phyloP scores from a whole-genome alignment of 1,140 invertebrate species.

The Anastatus disparis region DNA sequence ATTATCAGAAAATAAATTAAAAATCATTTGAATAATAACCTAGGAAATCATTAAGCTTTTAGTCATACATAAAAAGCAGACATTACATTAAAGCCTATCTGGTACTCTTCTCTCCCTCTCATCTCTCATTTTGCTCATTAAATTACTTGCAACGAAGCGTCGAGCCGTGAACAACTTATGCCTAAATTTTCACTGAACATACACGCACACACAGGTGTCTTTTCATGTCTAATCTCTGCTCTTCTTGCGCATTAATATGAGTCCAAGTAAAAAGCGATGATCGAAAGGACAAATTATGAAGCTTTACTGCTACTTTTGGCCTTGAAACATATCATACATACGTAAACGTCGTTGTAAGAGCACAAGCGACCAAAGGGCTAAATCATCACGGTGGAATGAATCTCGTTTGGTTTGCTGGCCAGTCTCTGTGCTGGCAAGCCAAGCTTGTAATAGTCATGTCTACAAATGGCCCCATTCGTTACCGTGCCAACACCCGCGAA shows the following conservation, averaged over 20 bases:
- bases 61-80: no score
- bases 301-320: no score
- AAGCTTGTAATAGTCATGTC: conserved; percentile 50
- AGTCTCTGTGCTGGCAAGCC: conserved; percentile 18
- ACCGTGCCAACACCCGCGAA: conserved; percentile 44
- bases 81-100: no score
- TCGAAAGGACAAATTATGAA: conserved; percentile 16
- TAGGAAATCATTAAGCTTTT: no score
- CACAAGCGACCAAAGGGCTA: neutral
- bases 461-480: conserved; percentile 53
- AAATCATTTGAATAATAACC: no score
- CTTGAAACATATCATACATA: neutral
- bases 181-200: no score
- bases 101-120: no score
- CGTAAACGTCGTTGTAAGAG: neutral
- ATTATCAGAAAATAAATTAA: no score
- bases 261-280: neutral
- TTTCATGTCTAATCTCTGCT: no score
- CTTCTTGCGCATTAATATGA: neutral
- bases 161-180: neutral
- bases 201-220: no score
- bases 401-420: neutral
- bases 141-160: conserved; percentile 16
- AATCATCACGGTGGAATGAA: neutral
- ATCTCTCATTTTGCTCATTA: conserved; percentile 30